These are phyloP conservation scores for Brachionus rubens DNA, from an alignment of 1,140 invertebrate genomes.

Conservation along the genomic window DNA sequence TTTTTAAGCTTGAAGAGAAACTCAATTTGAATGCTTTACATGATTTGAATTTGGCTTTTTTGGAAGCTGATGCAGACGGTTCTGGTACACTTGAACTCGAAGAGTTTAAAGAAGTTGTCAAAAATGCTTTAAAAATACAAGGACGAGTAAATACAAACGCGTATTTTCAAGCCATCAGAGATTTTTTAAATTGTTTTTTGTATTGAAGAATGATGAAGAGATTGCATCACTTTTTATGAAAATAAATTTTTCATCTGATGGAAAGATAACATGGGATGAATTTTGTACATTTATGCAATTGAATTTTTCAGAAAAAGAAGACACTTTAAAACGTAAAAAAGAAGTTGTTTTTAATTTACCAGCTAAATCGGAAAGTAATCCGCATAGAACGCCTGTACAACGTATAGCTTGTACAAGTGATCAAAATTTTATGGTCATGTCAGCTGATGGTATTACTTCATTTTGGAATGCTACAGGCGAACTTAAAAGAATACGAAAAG, in stretches of 20 bases:
- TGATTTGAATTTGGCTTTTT: constrained; percentile 56
- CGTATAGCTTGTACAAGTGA: constrained; percentile 55
- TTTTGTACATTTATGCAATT: constrained; percentile 62
- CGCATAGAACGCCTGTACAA: constrained; percentile 56
- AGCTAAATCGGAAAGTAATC: constrained; percentile 54
- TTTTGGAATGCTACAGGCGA: constrained; percentile 57
- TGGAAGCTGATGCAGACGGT: constrained; percentile 53
- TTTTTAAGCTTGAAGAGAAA: constrained; percentile 58
- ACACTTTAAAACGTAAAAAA: constrained; percentile 52
- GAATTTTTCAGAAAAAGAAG: constrained; percentile 59
- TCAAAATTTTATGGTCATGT: constrained; percentile 57
- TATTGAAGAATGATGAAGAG: constrained; percentile 52
- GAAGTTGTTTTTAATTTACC: constrained; percentile 58
- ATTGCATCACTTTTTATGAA: constrained; percentile 60
- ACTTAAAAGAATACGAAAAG: constrained; percentile 53
- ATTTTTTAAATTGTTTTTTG: neutral
- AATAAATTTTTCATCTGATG: constrained; percentile 59
- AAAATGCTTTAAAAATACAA: constrained; percentile 46
- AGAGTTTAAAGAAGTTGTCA: constrained; percentile 57
- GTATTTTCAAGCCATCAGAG: neutral
- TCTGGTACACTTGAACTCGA: constrained; percentile 55
- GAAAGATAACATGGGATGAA: constrained; percentile 59
- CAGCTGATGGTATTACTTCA: constrained; percentile 58
- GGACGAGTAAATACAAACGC: constrained; percentile 13
- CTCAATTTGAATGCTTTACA: constrained; percentile 58